Conservation (phyloP, 1,140 invertebrate species). For the Chironomus tepperi region DNA sequence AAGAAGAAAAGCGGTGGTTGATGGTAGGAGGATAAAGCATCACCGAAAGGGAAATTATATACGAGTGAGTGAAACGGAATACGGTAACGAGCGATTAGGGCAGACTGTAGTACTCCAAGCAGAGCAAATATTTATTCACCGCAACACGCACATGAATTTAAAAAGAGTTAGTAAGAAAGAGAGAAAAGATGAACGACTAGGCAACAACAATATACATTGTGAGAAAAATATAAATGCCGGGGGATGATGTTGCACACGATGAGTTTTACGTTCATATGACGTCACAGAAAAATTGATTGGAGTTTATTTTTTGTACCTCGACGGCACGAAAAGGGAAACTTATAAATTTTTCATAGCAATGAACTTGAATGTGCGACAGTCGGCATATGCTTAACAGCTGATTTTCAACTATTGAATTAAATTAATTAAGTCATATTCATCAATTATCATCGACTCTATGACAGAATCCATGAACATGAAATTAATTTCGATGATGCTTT, state of each 20-base stretch:
- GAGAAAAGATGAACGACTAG: background rate
- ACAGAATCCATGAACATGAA: no score
- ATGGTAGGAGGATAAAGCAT: background rate
- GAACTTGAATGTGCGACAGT: background rate
- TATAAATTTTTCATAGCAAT: conserved; percentile 9
- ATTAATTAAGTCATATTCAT: no score
- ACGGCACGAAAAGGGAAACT: background rate
- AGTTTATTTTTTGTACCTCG: background rate
- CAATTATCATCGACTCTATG: no score
- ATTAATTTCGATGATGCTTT: no score
- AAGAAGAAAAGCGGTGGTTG: no score
- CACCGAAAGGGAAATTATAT: background rate
- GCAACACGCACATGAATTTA: no score
- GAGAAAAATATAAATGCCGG: background rate
- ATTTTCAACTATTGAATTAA: background rate
- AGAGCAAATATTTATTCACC: no score
- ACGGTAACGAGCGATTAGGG: background rate
- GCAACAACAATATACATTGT: conserved; percentile 6
- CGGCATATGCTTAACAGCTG: conserved; percentile 4
- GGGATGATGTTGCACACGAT: background rate
- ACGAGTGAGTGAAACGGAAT: background rate
- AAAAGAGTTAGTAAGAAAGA: background rate
- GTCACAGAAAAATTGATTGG: background rate
- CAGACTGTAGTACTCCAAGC: no score
- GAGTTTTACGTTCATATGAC: conserved; percentile 4